Base-by-base conservation (phyloP, 1,140 invertebrate genomes). In the Steinernema feltiae region DNA sequence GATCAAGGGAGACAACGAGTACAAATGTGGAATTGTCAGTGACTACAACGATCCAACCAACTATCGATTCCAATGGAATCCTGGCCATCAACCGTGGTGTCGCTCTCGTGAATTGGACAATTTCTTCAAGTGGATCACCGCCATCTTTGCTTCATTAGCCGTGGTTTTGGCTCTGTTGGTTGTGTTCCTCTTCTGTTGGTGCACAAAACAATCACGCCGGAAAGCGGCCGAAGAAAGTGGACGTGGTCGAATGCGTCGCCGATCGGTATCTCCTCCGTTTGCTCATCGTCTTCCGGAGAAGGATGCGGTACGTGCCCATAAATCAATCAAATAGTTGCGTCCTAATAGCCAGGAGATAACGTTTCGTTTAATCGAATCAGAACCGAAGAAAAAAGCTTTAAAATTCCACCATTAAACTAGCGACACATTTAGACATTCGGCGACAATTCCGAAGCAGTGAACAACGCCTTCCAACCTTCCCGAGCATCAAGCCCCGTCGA, bases 51-150 rank as follows among this genome's bases (percentile, higher is more conserved):
- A 85, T 74, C 84, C 85, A 17, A 77, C 76, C 35, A 76, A 70
- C 18, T 85, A 86, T 72, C 82, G 84, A n/a, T 85, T 86, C 75
- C 85, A 85, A 72, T 85, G 84, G 84, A 86, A 85, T 53, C 35
- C 35, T 41, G 76, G 78, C 70, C 41, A 77, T 17, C 77, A 81
- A 48, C 77, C 79, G 41, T 85, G 84, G 84, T 85, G 84, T 48
- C 72, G 84, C 69, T 85, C 85, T 3, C 48, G 85, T 27, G 84
- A 85, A 75, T 85, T 84, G 81, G 84, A 85, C 46, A 85, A 85
- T 72, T 86, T 79, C 81, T 76, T 85, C 76, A 85, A 84, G 53
- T 85, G 81, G 75, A 53, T 85, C 74, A 79, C 82, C 1, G 82
- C 78, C 27, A 82, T 85, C 69, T 75, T 80, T 41, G 76, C 75